A percentile compares a stretch with the other conserved stretches of the same genome.
phyloP scores from a whole-genome alignment of 2,113 vertebrate genomes.

The Xiphias gladius region DNA sequence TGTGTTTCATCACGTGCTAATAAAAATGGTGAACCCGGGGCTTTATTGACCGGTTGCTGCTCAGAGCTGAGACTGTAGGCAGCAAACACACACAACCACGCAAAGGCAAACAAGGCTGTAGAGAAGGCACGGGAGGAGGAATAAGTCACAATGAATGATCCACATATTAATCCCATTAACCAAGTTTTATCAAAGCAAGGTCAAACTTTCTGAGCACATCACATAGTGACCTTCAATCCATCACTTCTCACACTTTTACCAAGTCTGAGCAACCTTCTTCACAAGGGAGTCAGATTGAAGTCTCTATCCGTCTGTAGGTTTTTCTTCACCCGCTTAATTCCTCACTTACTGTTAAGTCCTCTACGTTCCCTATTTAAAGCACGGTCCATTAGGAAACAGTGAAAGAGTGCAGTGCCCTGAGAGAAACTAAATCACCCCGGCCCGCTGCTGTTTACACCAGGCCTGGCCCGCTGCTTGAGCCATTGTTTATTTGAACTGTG shows the following conservation, averaged over 20 bases:
- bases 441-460: slow-evolving; percentile 68
- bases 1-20: slow-evolving; percentile 46
- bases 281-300: slow-evolving; percentile 16
- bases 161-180: slow-evolving; percentile 49
- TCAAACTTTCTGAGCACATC: slow-evolving; percentile 46
- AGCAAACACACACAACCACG: slow-evolving; percentile 21
- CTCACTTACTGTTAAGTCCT: slow-evolving; percentile 47
- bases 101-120: slow-evolving; percentile 34
- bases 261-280: slow-evolving; percentile 13
- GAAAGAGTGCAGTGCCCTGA: slow-evolving; percentile 64
- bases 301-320: slow-evolving; percentile 19
- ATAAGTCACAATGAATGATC: slow-evolving; percentile 53
- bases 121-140: slow-evolving; percentile 26
- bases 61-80: slow-evolving; percentile 36
- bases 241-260: slow-evolving; percentile 24
- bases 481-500: slow-evolving; percentile 85
- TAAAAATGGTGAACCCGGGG: slow-evolving; percentile 22
- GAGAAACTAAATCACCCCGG: slow-evolving; percentile 66
- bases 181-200: slow-evolving; percentile 42
- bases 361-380: slow-evolving; percentile 54
- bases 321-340: slow-evolving; percentile 49
- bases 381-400: slow-evolving; percentile 68
- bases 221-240: slow-evolving; percentile 29
- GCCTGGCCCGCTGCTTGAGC: slow-evolving; percentile 45
- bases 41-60: slow-evolving; percentile 55